Evolutionary conservation across 2,113 vertebrate species (phyloP).

Genomic region (Capra hircus): DNA sequence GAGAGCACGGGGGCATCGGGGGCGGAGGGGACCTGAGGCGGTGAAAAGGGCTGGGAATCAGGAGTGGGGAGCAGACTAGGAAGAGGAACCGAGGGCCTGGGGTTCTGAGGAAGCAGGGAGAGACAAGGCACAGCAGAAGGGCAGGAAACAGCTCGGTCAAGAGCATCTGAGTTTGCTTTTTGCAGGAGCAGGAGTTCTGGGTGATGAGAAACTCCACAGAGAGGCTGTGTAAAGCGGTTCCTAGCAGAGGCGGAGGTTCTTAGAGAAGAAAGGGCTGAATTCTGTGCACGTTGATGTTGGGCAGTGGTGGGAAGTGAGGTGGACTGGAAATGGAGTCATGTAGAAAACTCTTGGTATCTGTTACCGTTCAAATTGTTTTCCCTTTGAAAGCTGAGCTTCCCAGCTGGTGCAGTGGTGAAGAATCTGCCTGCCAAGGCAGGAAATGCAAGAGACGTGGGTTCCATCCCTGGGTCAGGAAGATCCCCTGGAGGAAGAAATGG

Average conservation of each 20-base stretch:
- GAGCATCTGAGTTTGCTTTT: background rate
- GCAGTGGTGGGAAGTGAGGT: background rate
- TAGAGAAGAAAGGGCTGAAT: background rate
- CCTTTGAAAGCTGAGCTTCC: background rate
- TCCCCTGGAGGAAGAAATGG: background rate
- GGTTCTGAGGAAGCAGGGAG: background rate
- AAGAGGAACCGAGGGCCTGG: background rate
- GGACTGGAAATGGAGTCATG: background rate
- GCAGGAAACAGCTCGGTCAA: background rate
- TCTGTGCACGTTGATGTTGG: background rate
- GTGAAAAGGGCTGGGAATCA: background rate
- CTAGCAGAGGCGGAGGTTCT: background rate
- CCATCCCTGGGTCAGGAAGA: background rate
- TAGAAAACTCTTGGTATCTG: background rate
- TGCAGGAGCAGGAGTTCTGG: background rate
- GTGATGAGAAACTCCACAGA: background rate
- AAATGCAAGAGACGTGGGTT: background rate
- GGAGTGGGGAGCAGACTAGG: background rate
- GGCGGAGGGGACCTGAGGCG: fast-evolving
- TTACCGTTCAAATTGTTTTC: background rate
- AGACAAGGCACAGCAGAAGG: background rate
- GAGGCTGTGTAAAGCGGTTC: background rate
- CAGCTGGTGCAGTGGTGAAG: background rate
- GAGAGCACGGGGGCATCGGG: background rate
- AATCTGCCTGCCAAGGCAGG: fast-evolving